phyloP scores from a whole-genome alignment of 2,113 vertebrate genomes.

The Nibea albiflora region DNA sequence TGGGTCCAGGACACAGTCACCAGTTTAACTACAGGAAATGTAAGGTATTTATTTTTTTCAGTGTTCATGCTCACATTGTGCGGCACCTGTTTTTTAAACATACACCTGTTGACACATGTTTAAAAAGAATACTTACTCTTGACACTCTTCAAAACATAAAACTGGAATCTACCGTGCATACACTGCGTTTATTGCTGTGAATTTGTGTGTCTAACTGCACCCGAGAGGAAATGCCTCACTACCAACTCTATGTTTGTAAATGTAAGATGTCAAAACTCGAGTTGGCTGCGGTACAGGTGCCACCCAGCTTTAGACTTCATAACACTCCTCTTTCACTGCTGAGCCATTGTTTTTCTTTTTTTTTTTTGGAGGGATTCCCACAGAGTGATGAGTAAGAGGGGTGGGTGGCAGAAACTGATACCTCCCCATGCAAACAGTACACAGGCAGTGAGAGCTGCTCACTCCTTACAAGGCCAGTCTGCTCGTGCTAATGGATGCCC shows the following conservation, averaged over 20 bases:
- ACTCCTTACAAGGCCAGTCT: conserved; percentile 66
- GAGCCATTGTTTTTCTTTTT: conserved; percentile 39
- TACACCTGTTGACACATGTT: no score
- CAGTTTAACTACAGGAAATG: conserved; percentile 55
- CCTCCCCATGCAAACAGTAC: conserved; percentile 29
- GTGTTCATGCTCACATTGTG: not conserved
- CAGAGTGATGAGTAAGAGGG: conserved; percentile 15
- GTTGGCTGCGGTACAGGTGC: not conserved
- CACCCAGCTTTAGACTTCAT: conserved; percentile 25
- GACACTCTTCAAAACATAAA: not conserved
- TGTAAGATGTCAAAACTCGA: conserved; percentile 23
- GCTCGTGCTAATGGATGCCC: conserved; percentile 13
- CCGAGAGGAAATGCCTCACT: conserved; percentile 3
- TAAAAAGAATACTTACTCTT: not conserved
- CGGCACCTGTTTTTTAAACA: not conserved
- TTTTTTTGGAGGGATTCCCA: conserved; percentile 51
- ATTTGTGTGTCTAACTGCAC: not conserved
- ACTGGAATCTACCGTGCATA: not conserved
- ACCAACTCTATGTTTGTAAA: conserved; percentile 4
- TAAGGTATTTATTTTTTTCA: not conserved
- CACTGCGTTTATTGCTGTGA: not conserved
- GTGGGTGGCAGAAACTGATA: conserved; percentile 59
- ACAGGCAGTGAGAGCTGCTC: conserved; percentile 27
- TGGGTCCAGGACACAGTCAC: not conserved
- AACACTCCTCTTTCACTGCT: conserved; percentile 12